These are phyloP conservation scores for Muscina levida DNA, from an alignment of 2,888 invertebrate genomes.

Conservation along the genomic window DNA sequence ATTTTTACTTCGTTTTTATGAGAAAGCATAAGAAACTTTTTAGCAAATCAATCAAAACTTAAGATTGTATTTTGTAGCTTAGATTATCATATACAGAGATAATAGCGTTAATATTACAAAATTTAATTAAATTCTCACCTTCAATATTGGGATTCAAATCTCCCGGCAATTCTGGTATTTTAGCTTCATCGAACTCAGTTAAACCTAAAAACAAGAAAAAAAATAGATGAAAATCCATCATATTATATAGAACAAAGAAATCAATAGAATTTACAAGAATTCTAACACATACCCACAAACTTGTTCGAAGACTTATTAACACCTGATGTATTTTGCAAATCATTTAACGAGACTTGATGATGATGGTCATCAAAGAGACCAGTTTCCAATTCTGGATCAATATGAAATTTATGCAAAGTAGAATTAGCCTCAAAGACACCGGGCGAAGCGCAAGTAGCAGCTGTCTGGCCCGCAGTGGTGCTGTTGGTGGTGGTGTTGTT, in stretches of 20 bases:
- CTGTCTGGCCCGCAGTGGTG: constrained; percentile 50
- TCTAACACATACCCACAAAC: constrained; percentile 60
- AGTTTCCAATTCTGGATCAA: constrained; percentile 60
- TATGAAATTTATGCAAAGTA: constrained; percentile 56
- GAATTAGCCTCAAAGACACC: constrained; percentile 55
- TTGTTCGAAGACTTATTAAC: constrained; percentile 57
- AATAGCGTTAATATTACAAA: no score
- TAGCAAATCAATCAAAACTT: no score
- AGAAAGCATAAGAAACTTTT: no score
- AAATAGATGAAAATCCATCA: background rate
- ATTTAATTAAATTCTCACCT: no score
- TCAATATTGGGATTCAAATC: constrained; percentile 67
- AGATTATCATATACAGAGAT: no score
- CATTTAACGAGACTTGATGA: constrained; percentile 11
- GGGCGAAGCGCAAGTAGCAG: constrained; percentile 39
- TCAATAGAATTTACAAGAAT: background rate
- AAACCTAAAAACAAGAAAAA: constrained; percentile 64
- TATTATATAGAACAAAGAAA: background rate
- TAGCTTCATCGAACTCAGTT: constrained; percentile 73
- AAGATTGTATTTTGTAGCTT: no score
- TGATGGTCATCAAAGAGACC: constrained; percentile 44
- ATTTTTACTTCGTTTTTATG: no score
- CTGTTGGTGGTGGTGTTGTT: constrained; percentile 21
- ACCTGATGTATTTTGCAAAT: constrained; percentile 53
- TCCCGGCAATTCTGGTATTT: constrained; percentile 72